phyloP scores from a whole-genome alignment of 2,888 invertebrate species.

The Trachelus tabidus region DNA sequence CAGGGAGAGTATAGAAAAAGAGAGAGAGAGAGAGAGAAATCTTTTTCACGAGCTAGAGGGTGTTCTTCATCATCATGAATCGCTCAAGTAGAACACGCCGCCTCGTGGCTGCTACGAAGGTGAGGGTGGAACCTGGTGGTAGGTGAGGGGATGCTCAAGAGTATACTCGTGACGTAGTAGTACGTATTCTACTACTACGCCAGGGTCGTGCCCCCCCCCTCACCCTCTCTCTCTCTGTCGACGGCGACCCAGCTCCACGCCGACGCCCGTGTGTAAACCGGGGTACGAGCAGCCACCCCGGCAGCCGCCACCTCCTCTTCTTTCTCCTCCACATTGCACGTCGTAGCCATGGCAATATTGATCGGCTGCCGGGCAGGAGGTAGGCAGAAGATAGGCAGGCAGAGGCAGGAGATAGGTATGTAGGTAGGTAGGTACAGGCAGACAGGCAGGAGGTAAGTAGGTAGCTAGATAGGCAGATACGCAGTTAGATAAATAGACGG shows the following conservation, averaged over 20 bases:
- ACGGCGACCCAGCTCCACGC: conserved; percentile 3
- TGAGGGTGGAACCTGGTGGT: neutral
- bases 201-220: neutral
- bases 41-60: neutral
- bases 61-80: conserved; percentile 41
- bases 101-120: conserved; percentile 11
- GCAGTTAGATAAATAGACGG: conserved; percentile 22
- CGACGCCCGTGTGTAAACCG: conserved; percentile 39
- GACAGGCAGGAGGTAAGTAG: conserved; percentile 2
- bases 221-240: conserved; percentile 15
- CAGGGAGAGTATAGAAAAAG: neutral
- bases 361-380: conserved; percentile 34
- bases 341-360: conserved; percentile 63
- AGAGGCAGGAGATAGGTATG: conserved; percentile 21
- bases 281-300: conserved; percentile 41
- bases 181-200: conserved; percentile 44
- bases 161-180: conserved; percentile 45
- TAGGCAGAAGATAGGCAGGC: neutral
- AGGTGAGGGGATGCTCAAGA: conserved; percentile 35
- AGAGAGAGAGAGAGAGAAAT: conserved; percentile 16
- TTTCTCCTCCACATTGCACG: conserved; percentile 47
- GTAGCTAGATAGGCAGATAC: conserved; percentile 19
- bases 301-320: conserved; percentile 30
- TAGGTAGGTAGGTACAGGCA: conserved; percentile 21
- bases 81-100: conserved; percentile 33